Evolutionary conservation across 2,888 invertebrate species (phyloP).

Genomic region (Chymomyza fuscimana): DNA sequence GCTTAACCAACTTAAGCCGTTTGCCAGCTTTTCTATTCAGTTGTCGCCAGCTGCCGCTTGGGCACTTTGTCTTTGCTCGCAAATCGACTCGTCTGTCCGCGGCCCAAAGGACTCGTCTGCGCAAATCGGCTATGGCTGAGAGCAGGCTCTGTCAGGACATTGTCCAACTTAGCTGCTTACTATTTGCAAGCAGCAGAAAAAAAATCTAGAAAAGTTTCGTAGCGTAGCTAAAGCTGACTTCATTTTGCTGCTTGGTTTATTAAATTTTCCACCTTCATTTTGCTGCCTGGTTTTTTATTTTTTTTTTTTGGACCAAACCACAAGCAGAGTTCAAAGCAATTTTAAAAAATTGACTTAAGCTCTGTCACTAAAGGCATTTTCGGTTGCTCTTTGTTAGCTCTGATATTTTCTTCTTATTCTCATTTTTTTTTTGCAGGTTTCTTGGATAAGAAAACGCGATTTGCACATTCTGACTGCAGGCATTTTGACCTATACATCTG

Average conservation of each 20-base stretch:
- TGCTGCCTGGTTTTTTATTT: background rate
- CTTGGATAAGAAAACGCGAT: slow-evolving; percentile 94
- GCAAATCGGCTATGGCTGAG: background rate
- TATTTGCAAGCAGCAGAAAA: slow-evolving; percentile 24
- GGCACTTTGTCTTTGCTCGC: slow-evolving; percentile 13
- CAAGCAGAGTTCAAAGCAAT: slow-evolving; percentile 40
- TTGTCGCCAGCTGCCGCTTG: slow-evolving; percentile 5
- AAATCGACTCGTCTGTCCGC: slow-evolving; percentile 50
- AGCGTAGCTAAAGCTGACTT: slow-evolving; percentile 36
- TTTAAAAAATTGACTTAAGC: slow-evolving; percentile 68
- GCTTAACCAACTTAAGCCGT: background rate
- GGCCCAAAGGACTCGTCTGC: slow-evolving; percentile 7
- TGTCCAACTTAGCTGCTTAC: slow-evolving; percentile 4
- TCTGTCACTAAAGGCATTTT: slow-evolving; percentile 41
- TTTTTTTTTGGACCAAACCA: background rate
- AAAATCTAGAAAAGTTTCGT: slow-evolving; percentile 28
- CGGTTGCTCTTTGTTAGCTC: slow-evolving; percentile 1
- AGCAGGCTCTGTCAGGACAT: background rate
- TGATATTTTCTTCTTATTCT: background rate
- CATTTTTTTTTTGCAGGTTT: slow-evolving; percentile 82
- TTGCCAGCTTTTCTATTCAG: background rate
- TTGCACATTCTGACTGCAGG: slow-evolving; percentile 93
- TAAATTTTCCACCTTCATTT: slow-evolving; percentile 63
- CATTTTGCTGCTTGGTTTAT: slow-evolving; percentile 62
- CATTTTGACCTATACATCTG: slow-evolving; percentile 91